Base-by-base conservation (phyloP, 1,140 invertebrate genomes). In the Grapholita molesta region DNA sequence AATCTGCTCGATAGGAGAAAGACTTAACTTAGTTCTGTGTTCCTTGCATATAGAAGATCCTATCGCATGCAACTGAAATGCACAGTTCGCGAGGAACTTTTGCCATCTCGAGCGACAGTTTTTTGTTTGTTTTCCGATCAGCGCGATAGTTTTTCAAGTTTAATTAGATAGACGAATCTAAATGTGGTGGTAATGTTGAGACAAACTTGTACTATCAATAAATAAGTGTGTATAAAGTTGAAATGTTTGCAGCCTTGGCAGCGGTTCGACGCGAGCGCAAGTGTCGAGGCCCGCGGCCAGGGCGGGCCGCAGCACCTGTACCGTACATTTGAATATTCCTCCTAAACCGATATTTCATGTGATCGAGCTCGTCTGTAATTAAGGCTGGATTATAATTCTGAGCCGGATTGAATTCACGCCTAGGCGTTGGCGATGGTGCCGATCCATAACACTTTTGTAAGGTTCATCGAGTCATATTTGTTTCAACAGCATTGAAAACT, bases 341-440 rank as follows among this genome's bases (percentile, higher is more conserved):
- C 79, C 82, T 81, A 85, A 87, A 86, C 80, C 86, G 83, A 89
- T 91, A 91, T 85, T 85, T 91, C 86, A 88, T 85, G 79, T 85
- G 86, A 83, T 81, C 84, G 77, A 15, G 70, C 67, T 71, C 69
- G 80, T 80, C 80, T 89, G 88, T 89, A 88, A 90, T 90, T 90
- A 90, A 85, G 76, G 82, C 69, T 71, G 82, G 84, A 86, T 86
- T 85, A 86, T 82, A 85, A 79, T 79, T 80, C 75, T 82, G 78
- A 76, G 74, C 72, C 71, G 68, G 42, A 70, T 77, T 78, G 70
- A 79, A 73, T 84, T 84, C 82, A 83, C 87, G 83, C 83, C 85
- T 88, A 85, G 82, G 79, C 81, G 84, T 82, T 79, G 74, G 76
- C 80, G 78, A 28, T 64, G 67, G 23, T 38, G 32, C 33, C 11